Evolutionary conservation across 2,888 invertebrate species (phyloP).

Genomic region (Netelia melanura): DNA sequence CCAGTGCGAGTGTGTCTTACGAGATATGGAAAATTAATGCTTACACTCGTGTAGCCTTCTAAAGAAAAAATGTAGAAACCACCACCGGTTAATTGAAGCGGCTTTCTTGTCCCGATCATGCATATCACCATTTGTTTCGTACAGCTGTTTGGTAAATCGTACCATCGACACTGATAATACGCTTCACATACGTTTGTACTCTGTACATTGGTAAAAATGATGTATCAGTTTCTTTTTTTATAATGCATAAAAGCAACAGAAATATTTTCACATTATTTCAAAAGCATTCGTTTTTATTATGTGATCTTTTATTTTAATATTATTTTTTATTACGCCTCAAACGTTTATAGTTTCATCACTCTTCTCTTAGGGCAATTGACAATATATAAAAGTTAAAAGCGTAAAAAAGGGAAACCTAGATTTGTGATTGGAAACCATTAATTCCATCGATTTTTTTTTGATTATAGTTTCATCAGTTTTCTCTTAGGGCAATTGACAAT

Average conservation of each 20-base stretch:
- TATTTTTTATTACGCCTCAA: too few species aligned
- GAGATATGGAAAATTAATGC: constrained; percentile 63
- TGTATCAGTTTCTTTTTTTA: too few species aligned
- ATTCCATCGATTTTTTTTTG: too few species aligned
- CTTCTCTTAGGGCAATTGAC: too few species aligned
- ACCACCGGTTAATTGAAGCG: constrained; percentile 86
- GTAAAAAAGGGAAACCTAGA: too few species aligned
- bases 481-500: too few species aligned
- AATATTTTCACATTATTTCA: neutral
- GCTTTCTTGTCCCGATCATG: constrained; percentile 86
- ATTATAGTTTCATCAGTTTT: too few species aligned
- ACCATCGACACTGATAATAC: constrained; percentile 87
- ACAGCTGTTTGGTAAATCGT: constrained; percentile 85
- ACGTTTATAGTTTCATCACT: too few species aligned
- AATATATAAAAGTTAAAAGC: too few species aligned
- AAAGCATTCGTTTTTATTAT: neutral
- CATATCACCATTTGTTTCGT: constrained; percentile 85
- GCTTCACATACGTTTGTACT: constrained; percentile 85
- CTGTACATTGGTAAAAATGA: constrained; percentile 41
- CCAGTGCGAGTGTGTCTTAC: too few species aligned
- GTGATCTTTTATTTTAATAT: neutral
- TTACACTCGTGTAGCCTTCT: constrained; percentile 85
- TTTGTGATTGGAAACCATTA: too few species aligned
- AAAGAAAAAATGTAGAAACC: constrained; percentile 86
- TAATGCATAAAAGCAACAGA: neutral